A percentile compares a stretch with the other conserved stretches of the same genome.
Conservation (phyloP, 2,113 vertebrate genomes). For the Protobothrops mucrosquamatus region DNA sequence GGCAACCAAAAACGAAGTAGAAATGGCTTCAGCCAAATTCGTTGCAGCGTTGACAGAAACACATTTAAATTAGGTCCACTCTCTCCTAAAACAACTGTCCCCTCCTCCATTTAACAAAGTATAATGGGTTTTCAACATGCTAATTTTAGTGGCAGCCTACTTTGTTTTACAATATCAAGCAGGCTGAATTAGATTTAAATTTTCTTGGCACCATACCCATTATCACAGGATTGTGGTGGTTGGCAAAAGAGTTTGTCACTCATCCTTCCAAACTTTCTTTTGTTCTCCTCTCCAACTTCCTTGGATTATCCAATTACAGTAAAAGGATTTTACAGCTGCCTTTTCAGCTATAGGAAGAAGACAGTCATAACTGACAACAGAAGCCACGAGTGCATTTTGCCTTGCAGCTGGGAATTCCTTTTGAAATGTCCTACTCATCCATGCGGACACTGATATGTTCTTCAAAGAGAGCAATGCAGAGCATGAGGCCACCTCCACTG, state of each 20-base stretch:
- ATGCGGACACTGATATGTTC: constrained; percentile 61
- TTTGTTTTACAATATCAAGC: background rate
- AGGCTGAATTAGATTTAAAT: background rate
- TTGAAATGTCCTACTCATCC: constrained; percentile 23
- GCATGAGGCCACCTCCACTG: constrained; percentile 73
- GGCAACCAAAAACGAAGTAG: too few relatives aligned
- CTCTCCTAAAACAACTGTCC: background rate
- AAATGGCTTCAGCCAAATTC: too few relatives aligned
- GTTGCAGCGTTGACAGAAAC: too few relatives aligned
- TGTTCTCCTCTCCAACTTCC: background rate
- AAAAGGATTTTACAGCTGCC: background rate
- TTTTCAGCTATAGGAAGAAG: background rate
- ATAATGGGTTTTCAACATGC: background rate
- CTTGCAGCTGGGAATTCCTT: background rate
- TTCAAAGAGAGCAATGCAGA: constrained; percentile 78
- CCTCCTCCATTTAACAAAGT: background rate
- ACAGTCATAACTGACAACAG: background rate
- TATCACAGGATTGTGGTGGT: too few relatives aligned
- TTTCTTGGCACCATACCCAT: background rate
- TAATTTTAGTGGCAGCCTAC: background rate
- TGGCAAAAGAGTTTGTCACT: background rate
- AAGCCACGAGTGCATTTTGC: background rate
- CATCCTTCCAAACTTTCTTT: background rate
- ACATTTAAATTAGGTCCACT: background rate
- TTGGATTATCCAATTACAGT: background rate